Base-by-base conservation (phyloP, 1,140 invertebrate genomes). In the Meloidogyne hapla region DNA sequence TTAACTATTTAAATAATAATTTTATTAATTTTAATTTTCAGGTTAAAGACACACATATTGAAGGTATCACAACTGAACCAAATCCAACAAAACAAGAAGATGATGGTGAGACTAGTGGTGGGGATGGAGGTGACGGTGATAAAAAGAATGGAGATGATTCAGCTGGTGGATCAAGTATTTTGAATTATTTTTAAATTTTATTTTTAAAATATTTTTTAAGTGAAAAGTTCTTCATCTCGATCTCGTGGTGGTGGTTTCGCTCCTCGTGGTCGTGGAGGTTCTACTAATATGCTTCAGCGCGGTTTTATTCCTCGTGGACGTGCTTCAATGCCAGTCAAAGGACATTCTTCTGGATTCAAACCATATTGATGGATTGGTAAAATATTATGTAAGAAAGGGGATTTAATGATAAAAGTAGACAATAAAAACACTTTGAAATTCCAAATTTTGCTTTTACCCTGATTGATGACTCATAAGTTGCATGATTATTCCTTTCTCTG, bases 21-120 rank as follows among this genome's bases (percentile, higher is more conserved):
- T 72, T 18, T 42, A 4, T n/a, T n/a, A 26, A 9, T 23, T 21
- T 74, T 23, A 25, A 28, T 21, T 74, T 80, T 66, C 25, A 80
- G 79, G 80, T 80, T 3, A 81, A 81, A 81, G 80, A 81, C 66
- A 83, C 80, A 1, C 71, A 83, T 23, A 81, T 81, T 42, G 77
- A 79, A 26, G 81, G 81, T 10, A 81, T 81, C 25, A 80, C 79
- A 15, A 79, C 73, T 12, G 67, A 73, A 38, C 71, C 71, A 0
- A 73, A 73, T 13, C 71, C 71, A 64, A 73, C 61, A 26, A 5
- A n/a, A n/a, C 78, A 38, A 28, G 78, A 79, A 70, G 70, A 48
- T 13, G 64, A 72, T 8, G 28, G 76, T 2, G 80, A 82, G 21
- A 61, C 18, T 18, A 74, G 40, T 26, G 77, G 48, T 13, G 76